A percentile compares a stretch with the other conserved stretches of the same genome.
Conservation (phyloP, 2,797 vertebrate genomes). For the Xenops minutus region DNA sequence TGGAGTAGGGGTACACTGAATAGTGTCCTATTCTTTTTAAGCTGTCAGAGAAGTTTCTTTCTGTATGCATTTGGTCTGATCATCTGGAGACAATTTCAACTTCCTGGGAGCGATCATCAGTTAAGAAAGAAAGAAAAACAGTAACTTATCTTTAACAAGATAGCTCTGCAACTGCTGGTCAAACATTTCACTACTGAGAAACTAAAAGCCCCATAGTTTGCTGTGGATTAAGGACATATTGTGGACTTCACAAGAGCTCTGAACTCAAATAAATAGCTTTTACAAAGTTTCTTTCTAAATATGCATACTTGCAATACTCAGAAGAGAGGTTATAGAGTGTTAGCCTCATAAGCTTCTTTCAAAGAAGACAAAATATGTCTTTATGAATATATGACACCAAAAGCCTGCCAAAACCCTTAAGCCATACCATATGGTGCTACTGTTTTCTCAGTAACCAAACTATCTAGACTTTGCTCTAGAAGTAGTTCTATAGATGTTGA, state of each 20-base stretch:
- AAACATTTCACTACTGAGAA: background rate
- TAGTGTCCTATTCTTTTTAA: background rate
- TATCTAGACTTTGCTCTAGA: background rate
- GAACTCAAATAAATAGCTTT: background rate
- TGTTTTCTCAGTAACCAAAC: background rate
- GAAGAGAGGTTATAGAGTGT: background rate
- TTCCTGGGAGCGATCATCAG: background rate
- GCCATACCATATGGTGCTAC: background rate
- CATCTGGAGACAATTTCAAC: background rate
- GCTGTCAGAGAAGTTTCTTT: background rate
- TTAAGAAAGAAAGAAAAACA: background rate
- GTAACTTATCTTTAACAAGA: background rate
- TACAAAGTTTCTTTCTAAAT: background rate
- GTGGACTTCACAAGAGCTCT: background rate
- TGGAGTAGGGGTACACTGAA: background rate
- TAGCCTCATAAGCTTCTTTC: background rate
- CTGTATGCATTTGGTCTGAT: background rate
- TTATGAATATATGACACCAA: background rate
- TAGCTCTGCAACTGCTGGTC: background rate
- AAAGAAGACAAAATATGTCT: background rate
- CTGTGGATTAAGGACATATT: background rate
- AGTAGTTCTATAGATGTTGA: background rate
- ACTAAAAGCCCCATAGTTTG: background rate
- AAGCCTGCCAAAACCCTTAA: background rate
- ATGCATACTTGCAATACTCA: background rate